Conservation (phyloP, 64 coral and sea anemone species). For the Stylophora pistillata region DNA sequence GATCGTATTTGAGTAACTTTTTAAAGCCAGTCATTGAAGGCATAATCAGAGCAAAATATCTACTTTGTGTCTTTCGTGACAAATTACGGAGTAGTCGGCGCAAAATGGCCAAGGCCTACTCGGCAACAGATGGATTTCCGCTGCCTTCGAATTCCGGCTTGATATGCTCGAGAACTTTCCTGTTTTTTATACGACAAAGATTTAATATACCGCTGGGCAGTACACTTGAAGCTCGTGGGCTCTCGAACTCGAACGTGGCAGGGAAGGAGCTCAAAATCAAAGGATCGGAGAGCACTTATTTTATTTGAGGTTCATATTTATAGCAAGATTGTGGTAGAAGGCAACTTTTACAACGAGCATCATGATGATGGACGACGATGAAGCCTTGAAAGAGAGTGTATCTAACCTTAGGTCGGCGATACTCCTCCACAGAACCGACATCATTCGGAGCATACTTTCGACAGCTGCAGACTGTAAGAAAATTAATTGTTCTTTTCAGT, state of each 20-base stretch:
- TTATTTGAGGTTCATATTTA: neutral
- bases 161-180: neutral
- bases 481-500: neutral
- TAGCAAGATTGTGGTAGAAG: neutral
- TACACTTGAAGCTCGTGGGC: neutral
- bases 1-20: too few species aligned
- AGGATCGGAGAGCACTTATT: neutral
- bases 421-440: conserved; percentile 90
- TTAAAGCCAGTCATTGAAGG: too few species aligned
- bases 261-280: neutral
- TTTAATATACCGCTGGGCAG: neutral
- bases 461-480: conserved; percentile 96
- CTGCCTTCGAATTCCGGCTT: too few species aligned
- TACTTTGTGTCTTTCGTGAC: too few species aligned
- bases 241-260: conserved; percentile 19
- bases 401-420: conserved; percentile 90
- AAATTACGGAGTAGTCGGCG: too few species aligned
- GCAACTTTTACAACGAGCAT: neutral
- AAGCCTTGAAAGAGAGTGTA: conserved; percentile 88
- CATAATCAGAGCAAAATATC: too few species aligned
- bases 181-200: neutral
- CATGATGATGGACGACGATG: conserved; percentile 91
- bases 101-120: too few species aligned
- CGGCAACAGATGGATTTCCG: too few species aligned
- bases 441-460: conserved; percentile 87